These are phyloP conservation scores for Gnatocerus cornutus DNA, from an alignment of 2,888 invertebrate species.

Conservation along the genomic window DNA sequence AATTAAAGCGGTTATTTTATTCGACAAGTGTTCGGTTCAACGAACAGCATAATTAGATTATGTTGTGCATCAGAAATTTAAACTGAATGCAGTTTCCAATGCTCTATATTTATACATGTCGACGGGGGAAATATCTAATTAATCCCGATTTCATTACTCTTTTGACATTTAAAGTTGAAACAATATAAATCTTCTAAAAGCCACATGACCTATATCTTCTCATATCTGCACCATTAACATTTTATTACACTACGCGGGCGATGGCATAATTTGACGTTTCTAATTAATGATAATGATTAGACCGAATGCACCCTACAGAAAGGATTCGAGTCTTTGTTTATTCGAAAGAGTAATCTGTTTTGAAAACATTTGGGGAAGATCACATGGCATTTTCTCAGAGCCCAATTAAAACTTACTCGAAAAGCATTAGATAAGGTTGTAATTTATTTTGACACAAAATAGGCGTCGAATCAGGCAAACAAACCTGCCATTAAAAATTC, in stretches of 20 bases:
- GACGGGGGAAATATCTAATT: background rate
- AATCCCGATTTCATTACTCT: background rate
- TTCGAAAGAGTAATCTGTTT: constrained; percentile 22
- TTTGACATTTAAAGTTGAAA: background rate
- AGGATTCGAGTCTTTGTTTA: constrained; percentile 8
- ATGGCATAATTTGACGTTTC: constrained; percentile 7
- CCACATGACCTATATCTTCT: background rate
- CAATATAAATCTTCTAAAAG: constrained; percentile 8
- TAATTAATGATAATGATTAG: constrained; percentile 23
- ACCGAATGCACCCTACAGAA: background rate
- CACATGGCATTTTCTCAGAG: background rate
- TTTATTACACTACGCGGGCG: constrained; percentile 1
- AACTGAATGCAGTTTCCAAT: constrained; percentile 5
- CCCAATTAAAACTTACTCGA: constrained; percentile 25
- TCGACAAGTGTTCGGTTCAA: constrained; percentile 4
- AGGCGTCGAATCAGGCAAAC: constrained; percentile 20
- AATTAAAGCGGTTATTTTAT: background rate
- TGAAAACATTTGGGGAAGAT: background rate
- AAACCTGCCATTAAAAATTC: constrained; percentile 39
- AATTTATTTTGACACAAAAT: constrained; percentile 43
- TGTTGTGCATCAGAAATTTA: constrained; percentile 6
- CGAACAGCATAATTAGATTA: background rate
- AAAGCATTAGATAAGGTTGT: constrained; percentile 25
- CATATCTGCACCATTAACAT: constrained; percentile 9
- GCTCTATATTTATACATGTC: background rate